Evolutionary conservation across 2,888 invertebrate species (phyloP), one percentile per base, ranked within the genome.

Genomic region (Dicyrtomina minuta): DNA sequence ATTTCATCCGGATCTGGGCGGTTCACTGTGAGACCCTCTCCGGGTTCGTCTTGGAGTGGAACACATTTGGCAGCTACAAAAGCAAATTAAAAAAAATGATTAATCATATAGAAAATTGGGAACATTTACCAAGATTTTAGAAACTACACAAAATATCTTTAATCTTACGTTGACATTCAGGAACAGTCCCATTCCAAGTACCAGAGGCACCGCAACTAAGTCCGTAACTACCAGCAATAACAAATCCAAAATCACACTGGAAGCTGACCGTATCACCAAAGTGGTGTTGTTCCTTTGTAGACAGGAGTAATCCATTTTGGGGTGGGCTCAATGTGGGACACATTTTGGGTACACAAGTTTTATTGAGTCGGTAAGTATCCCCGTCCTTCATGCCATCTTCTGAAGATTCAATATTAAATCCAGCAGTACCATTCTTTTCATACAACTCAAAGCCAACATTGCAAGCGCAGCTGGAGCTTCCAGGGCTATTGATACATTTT

Each of bases 321-420:
- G 94, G 94, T 2, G 89, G 85, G 39, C 84, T 81, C 49, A 94
- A 81, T 1, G 85, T 81, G 5, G 93, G 91, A 77, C 95, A 96
- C 92, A 93, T 92, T 2, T 94, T 87, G 0, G 93, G 92, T 13
- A 96, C 96, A 82, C 96, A 97, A 39, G 96, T 92, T 84, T 97
- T 96, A 81, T 96, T 96, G 77, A 90, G 87, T 81, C 93, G 91
- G 81, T 90, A 92, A 1, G 89, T 87, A 80, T 97, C 96, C 0
- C 93, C 94, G 79, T 95, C 93, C 70, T 92, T 86, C 73, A 89
- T 86, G 5, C 98, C 97, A 66, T 88, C 89, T 84, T 98, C 97
- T 0, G 88, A 88, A 67, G 84, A 83, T 79, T 91, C 92, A 65
- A 97, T 87, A 60, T 84, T 80, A 80, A 89, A 94, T 15, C 94